A percentile compares a stretch with the other conserved stretches of the same genome.
Conservation (phyloP, 2,888 invertebrate genomes). For the Drosophila paucipuncta region DNA sequence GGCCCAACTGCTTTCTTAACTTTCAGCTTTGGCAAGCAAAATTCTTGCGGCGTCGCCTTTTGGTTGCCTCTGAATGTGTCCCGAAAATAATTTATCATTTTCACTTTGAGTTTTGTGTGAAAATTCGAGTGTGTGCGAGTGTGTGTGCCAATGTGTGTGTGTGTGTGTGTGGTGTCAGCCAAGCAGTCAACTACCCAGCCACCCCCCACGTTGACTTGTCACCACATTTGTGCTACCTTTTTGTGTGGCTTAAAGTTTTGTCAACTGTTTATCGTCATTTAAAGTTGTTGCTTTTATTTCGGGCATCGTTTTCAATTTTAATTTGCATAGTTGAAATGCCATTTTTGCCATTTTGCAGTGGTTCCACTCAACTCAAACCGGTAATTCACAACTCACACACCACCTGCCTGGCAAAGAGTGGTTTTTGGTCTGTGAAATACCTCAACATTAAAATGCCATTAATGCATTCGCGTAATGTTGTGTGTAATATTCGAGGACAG, state of each 20-base stretch:
- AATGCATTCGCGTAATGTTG: slow-evolving; percentile 79
- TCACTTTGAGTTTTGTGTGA: slow-evolving; percentile 58
- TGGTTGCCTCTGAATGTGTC: slow-evolving; percentile 42
- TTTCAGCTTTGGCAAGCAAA: slow-evolving; percentile 66
- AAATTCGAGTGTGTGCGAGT: slow-evolving; percentile 31
- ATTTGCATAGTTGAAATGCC: slow-evolving; percentile 70
- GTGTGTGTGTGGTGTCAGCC: slow-evolving; percentile 4
- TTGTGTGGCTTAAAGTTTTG: slow-evolving; percentile 70
- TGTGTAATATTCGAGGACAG: slow-evolving; percentile 57
- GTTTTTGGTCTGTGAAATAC: slow-evolving; percentile 53
- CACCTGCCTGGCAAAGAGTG: slow-evolving; percentile 45
- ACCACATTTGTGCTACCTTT: slow-evolving; percentile 59
- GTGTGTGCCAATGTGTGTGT: background rate
- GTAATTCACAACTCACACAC: slow-evolving; percentile 6
- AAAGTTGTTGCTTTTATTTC: slow-evolving; percentile 60
- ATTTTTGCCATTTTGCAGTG: slow-evolving; percentile 6
- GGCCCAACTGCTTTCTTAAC: slow-evolving; percentile 68
- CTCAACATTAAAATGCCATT: slow-evolving; percentile 80
- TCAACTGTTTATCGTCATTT: slow-evolving; percentile 60
- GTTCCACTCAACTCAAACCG: background rate
- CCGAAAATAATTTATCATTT: slow-evolving; percentile 79
- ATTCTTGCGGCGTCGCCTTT: slow-evolving; percentile 76
- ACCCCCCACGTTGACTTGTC: slow-evolving; percentile 51
- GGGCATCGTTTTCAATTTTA: slow-evolving; percentile 48
- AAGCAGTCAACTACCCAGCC: background rate